Evolutionary conservation across 2,888 invertebrate species (phyloP), one percentile per base, ranked within the genome.

Genomic region (Rhamnusium bicolor): DNA sequence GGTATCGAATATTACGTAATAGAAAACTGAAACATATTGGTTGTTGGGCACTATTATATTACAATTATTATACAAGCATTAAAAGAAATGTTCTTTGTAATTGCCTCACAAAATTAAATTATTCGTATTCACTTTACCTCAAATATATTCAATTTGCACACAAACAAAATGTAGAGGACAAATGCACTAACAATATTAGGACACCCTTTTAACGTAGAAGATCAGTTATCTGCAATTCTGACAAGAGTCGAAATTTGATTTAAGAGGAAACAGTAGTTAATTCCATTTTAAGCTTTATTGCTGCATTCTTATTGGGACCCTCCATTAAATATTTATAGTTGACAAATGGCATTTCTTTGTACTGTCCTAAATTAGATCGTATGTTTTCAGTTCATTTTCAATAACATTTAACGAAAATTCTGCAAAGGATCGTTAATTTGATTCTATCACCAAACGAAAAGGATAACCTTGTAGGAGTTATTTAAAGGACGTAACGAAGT

Each of bases 211-310:
- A 54, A 54, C 19, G 54, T 24, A 58, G n/a, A 40, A n/a, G 58
- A 58, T 58, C 32, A 32, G 6, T 58, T 58, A 32, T 58, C 16
- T 58, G 21, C 58, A 58, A 58, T 58, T 32, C 58, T 12, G 21
- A 58, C 29, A 58, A 29, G 12, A 56, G 56, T 56, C 18, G 58
- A 16, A 58, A 58, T 58, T 58, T 58, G 27, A 58, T 58, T 58
- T 32, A 27, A 54, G 24, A 24, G 27, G 27, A 24, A 24, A 54
- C 51, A 51, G 19, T 19, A 24, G 54, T 14, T 54, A 54, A 54
- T 54, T 54, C 24, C 24, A 24, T 54, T 54, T 54, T 24, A 54
- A 54, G 54, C 54, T 54, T 54, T 54, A 54, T 54, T 24, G 21
- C 2, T 24, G n/a, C 54, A 24, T 54, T 54, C 54, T 54, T 54